A percentile compares a stretch with the other conserved stretches of the same genome.
Evolutionary conservation across 2,113 vertebrate species (phyloP).

Genomic region (Sula dactylatra): DNA sequence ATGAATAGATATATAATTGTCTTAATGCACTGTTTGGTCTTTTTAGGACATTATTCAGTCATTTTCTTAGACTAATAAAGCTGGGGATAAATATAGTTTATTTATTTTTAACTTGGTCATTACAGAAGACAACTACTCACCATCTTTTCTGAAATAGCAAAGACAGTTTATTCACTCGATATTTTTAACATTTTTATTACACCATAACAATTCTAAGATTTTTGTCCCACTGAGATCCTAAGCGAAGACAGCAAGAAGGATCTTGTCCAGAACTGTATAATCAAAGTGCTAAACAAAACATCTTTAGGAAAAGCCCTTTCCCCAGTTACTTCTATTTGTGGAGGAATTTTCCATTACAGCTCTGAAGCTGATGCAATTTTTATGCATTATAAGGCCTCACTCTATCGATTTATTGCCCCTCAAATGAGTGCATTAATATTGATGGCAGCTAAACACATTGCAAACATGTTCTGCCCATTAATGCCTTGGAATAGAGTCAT

Average conservation of each 20-base stretch:
- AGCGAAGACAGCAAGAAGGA: neutral
- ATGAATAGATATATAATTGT: neutral
- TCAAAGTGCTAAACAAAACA: neutral
- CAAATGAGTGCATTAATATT: slow-evolving; percentile 51
- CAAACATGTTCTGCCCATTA: slow-evolving; percentile 54
- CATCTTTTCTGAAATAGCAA: neutral
- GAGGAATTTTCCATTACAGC: neutral
- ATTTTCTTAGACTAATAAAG: neutral
- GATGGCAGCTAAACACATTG: slow-evolving; percentile 51
- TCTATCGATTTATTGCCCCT: slow-evolving; percentile 56
- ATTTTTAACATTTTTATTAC: neutral
- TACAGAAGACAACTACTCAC: neutral
- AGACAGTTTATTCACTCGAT: neutral
- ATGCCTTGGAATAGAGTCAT: neutral
- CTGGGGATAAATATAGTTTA: neutral
- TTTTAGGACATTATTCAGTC: neutral
- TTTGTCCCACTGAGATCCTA: neutral
- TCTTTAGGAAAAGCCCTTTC: neutral
- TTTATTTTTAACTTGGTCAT: neutral
- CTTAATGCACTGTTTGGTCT: neutral
- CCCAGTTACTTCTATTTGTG: neutral
- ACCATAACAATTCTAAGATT: neutral
- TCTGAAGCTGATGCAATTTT: slow-evolving; percentile 48
- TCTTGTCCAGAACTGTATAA: neutral
- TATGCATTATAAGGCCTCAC: slow-evolving; percentile 41